Evolutionary conservation across 2,113 vertebrate species (phyloP).

Genomic region (Psittacula cyanocephala): DNA sequence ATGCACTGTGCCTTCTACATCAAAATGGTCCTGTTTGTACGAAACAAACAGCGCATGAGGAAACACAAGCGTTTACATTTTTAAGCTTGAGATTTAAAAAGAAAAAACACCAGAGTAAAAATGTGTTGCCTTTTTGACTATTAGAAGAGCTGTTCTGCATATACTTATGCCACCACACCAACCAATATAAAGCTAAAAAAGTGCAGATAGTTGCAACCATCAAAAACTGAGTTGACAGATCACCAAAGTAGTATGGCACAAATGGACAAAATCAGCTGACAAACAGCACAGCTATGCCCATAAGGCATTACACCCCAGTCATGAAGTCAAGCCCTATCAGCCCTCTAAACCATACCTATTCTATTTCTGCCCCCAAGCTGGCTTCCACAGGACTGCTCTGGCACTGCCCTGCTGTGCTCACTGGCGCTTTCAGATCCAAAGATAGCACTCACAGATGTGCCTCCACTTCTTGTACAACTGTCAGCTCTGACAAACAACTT

Average conservation of each 20-base stretch:
- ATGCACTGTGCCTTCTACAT: background rate
- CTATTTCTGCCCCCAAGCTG: background rate
- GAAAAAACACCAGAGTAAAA: background rate
- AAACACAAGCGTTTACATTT: background rate
- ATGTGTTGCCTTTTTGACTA: background rate
- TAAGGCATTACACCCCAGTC: background rate
- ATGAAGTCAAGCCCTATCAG: background rate
- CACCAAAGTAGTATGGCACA: rapidly evolving
- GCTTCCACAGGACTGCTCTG: rapidly evolving
- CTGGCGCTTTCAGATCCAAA: rapidly evolving
- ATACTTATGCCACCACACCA: background rate
- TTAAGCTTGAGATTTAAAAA: background rate
- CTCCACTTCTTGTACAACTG: background rate
- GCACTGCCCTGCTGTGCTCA: background rate
- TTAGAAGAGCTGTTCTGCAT: background rate
- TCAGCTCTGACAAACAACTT: background rate
- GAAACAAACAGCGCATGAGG: background rate
- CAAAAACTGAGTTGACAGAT: background rate
- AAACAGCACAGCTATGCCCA: background rate
- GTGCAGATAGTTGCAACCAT: background rate
- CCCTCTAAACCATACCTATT: background rate
- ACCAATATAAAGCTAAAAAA: background rate
- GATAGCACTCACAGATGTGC: background rate
- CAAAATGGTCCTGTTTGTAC: background rate
- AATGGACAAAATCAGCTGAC: background rate